A percentile compares a stretch with the other conserved stretches of the same genome.
Evolutionary conservation across 1,140 invertebrate species (phyloP).

Genomic region (Propsilocerus akamusi): DNA sequence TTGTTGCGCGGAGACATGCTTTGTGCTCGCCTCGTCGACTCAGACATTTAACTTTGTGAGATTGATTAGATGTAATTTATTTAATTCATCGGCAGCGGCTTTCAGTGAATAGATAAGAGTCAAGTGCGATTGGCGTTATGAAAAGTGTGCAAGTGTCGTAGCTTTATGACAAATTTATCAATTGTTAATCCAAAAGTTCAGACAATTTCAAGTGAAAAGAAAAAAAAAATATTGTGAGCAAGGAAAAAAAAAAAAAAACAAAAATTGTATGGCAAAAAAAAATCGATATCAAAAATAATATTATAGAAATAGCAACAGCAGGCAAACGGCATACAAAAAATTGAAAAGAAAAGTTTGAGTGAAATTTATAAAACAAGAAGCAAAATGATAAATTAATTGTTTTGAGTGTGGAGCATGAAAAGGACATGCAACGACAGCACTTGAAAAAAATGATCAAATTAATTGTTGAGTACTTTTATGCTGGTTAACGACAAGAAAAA

Average conservation of each 20-base stretch:
- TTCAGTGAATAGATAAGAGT: background rate
- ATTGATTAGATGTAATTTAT: background rate
- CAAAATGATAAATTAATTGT: background rate
- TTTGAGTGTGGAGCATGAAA: too few species aligned
- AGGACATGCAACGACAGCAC: too few species aligned
- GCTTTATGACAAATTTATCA: too few species aligned
- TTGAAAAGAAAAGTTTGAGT: background rate
- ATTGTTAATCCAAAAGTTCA: too few species aligned
- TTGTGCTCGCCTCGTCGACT: background rate
- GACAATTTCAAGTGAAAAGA: too few species aligned
- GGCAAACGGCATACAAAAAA: too few species aligned
- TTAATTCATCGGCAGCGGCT: background rate
- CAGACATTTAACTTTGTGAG: background rate
- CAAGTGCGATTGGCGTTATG: too few species aligned
- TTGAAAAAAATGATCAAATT: constrained; percentile 1
- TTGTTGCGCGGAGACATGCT: background rate
- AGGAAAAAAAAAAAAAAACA: background rate
- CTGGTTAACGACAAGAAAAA: too few species aligned
- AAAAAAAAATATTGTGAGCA: background rate
- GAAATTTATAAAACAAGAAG: background rate
- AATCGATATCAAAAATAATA: too few species aligned
- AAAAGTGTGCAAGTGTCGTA: too few species aligned
- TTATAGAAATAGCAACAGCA: too few species aligned
- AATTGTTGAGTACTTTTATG: background rate
- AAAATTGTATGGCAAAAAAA: too few species aligned